phyloP scores from a whole-genome alignment of 2,113 vertebrate species.

The Platichthys flesus region DNA sequence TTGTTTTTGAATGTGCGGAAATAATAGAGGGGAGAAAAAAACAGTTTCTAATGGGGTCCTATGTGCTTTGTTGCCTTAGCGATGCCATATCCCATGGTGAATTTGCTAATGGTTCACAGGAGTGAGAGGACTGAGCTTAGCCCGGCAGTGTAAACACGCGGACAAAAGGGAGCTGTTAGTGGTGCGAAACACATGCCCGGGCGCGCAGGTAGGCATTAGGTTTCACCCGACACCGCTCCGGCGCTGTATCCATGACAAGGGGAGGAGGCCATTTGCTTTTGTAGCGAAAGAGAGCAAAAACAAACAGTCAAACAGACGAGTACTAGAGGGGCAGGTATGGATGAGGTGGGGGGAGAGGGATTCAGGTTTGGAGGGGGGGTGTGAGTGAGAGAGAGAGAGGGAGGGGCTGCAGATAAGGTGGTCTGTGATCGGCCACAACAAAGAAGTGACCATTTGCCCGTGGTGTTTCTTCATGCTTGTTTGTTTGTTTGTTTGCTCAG shows the following conservation, averaged over 20 bases:
- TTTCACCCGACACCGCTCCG: slow-evolving; percentile 69
- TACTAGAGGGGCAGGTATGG: slow-evolving; percentile 64
- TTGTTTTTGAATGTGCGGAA: slow-evolving; percentile 69
- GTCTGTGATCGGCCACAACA: slow-evolving; percentile 81
- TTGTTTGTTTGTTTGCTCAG: slow-evolving; percentile 73
- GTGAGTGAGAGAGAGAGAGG: slow-evolving; percentile 34
- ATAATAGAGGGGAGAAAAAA: slow-evolving; percentile 50
- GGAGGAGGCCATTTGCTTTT: slow-evolving; percentile 76
- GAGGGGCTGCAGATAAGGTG: slow-evolving; percentile 49
- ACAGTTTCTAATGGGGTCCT: slow-evolving; percentile 82
- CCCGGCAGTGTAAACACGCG: slow-evolving; percentile 80
- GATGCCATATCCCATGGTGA: slow-evolving; percentile 78
- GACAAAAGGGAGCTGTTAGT: slow-evolving; percentile 78
- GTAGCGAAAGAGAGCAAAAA: slow-evolving; percentile 74
- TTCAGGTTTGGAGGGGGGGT: slow-evolving; percentile 51
- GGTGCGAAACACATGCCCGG: slow-evolving; percentile 76
- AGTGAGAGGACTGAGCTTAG: slow-evolving; percentile 67
- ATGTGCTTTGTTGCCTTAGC: slow-evolving; percentile 81
- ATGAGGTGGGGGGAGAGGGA: slow-evolving; percentile 54
- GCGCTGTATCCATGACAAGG: slow-evolving; percentile 63
- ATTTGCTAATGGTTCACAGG: slow-evolving; percentile 78
- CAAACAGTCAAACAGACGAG: slow-evolving; percentile 64
- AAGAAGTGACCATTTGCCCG: slow-evolving; percentile 73
- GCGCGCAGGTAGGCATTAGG: slow-evolving; percentile 77
- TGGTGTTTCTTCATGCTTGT: slow-evolving; percentile 51